Conservation (phyloP, 2,888 invertebrate genomes). For the Orgyia antiqua region DNA sequence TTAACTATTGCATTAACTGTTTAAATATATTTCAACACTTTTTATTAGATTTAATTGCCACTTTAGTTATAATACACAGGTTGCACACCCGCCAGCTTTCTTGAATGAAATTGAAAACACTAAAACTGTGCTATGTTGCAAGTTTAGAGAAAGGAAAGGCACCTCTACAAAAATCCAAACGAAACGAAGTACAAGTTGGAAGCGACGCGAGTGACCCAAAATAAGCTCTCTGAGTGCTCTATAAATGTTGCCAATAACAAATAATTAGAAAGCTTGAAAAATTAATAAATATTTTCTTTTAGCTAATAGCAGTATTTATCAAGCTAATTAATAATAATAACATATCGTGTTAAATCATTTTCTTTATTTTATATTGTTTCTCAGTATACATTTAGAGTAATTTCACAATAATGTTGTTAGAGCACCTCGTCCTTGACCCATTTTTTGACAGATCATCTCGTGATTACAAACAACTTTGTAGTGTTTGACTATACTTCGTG, state of each 20-base stretch:
- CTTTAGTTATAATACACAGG: conserved; percentile 48
- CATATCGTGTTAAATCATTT: no score
- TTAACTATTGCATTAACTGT: conserved; percentile 71
- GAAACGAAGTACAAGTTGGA: conserved; percentile 74
- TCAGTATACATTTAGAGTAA: no score
- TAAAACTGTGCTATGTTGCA: conserved; percentile 74
- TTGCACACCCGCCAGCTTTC: conserved; percentile 79
- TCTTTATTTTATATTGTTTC: no score
- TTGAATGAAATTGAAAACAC: conserved; percentile 69
- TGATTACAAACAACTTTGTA: conserved; percentile 35
- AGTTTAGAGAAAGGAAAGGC: conserved; percentile 78
- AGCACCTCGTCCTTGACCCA: conserved; percentile 54
- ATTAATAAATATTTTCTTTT: conserved; percentile 4
- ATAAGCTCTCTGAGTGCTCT: conserved; percentile 73
- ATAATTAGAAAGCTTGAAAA: conserved; percentile 55
- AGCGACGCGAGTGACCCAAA: conserved; percentile 76
- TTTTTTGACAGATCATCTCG: conserved; percentile 39
- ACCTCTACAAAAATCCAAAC: conserved; percentile 67
- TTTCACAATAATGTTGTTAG: no score
- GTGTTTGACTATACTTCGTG: no score
- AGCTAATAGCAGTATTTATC: not conserved
- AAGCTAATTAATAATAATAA: not conserved
- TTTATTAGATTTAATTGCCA: conserved; percentile 46
- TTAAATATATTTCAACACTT: conserved; percentile 44
- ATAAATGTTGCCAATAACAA: conserved; percentile 60